Evolutionary conservation across 2,113 vertebrate genomes (phyloP).

Genomic region (Prolemur simus): DNA sequence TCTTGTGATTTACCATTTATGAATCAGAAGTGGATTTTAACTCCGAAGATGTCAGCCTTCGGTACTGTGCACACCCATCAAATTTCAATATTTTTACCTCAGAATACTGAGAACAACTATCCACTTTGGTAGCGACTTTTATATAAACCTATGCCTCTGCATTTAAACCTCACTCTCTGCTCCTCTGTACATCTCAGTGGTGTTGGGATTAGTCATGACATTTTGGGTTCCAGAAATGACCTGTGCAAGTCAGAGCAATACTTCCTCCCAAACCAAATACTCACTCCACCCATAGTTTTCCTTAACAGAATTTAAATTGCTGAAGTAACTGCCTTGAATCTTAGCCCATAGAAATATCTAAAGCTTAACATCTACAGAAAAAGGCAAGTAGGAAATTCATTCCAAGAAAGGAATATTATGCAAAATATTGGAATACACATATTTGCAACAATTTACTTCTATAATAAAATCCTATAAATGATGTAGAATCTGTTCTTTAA

Average conservation of each 20-base stretch:
- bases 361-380: not conserved
- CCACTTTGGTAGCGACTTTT: not conserved
- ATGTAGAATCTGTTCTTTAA: not conserved
- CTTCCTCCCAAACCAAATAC: not conserved
- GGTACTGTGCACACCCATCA: not conserved
- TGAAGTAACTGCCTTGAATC: not conserved
- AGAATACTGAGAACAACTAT: not conserved
- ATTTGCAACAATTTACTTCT: not conserved
- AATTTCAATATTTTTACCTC: not conserved
- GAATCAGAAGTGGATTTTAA: constrained; percentile 23
- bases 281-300: not conserved
- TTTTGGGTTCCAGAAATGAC: not conserved
- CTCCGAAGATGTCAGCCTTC: not conserved
- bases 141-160: not conserved
- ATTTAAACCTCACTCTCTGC: not conserved
- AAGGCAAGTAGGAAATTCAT: not conserved
- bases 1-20: not conserved
- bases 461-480: not conserved
- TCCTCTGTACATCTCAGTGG: not conserved
- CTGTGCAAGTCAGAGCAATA: not conserved
- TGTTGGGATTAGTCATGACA: not conserved
- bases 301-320: not conserved
- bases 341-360: not conserved
- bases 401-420: not conserved
- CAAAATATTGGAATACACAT: not conserved